phyloP scores from a whole-genome alignment of 1,140 invertebrate genomes.

The Tetramorium alpestre region DNA sequence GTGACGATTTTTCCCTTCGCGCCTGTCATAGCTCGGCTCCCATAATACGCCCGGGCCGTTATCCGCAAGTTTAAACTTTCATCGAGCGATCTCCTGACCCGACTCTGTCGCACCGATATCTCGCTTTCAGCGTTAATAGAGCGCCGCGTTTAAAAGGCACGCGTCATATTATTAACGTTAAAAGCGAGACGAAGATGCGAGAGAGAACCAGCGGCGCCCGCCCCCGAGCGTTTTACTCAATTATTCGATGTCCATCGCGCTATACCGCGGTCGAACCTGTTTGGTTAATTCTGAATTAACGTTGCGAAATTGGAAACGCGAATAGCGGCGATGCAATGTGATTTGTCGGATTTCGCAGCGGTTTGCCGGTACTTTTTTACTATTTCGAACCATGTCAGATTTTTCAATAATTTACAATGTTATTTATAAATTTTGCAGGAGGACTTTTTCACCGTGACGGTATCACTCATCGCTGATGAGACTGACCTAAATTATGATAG shows the following conservation, averaged over 20 bases:
- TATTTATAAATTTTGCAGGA: slow-evolving; percentile 3
- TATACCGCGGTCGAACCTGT: slow-evolving; percentile 37
- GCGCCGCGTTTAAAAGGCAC: slow-evolving; percentile 63
- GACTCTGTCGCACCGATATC: slow-evolving; percentile 51
- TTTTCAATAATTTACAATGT: slow-evolving; percentile 1
- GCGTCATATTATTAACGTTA: slow-evolving; percentile 65
- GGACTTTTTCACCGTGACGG: background rate
- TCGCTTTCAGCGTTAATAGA: slow-evolving; percentile 64
- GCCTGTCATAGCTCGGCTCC: slow-evolving; percentile 32
- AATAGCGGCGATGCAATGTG: slow-evolving; percentile 11
- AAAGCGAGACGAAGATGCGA: slow-evolving; percentile 64
- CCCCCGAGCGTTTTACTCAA: slow-evolving; percentile 58
- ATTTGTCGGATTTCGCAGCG: slow-evolving; percentile 30
- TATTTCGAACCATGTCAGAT: background rate
- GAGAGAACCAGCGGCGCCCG: slow-evolving; percentile 16
- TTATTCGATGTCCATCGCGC: slow-evolving; percentile 61
- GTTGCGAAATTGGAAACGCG: slow-evolving; percentile 54
- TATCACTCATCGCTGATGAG: background rate
- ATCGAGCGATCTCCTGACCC: slow-evolving; percentile 44
- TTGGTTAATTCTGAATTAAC: slow-evolving; percentile 64
- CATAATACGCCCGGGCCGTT: slow-evolving; percentile 34
- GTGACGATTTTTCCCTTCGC: slow-evolving; percentile 37
- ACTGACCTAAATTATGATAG: background rate
- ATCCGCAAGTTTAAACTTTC: slow-evolving; percentile 61
- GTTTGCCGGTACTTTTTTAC: background rate